phyloP scores from a whole-genome alignment of 2,888 invertebrate species.

The Drosophila bunnanda region DNA sequence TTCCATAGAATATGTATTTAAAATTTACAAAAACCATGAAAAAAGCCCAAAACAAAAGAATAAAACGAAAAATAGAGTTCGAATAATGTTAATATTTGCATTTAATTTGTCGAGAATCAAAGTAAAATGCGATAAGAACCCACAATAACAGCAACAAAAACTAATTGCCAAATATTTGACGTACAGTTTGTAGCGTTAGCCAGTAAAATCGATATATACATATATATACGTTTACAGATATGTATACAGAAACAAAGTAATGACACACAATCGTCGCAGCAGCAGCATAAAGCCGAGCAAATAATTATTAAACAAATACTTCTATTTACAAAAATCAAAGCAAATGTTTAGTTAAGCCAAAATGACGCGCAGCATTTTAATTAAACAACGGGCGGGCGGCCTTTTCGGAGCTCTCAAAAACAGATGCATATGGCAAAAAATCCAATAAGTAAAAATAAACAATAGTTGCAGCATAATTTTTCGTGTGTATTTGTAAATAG shows the following conservation, averaged over 20 bases:
- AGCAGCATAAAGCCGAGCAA: slow-evolving; percentile 51
- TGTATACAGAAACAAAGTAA: slow-evolving; percentile 30
- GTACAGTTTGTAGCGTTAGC: slow-evolving; percentile 58
- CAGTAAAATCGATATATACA: slow-evolving; percentile 39
- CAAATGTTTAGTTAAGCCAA: slow-evolving; percentile 68
- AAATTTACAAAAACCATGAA: slow-evolving; percentile 19
- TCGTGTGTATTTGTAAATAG: slow-evolving; percentile 67
- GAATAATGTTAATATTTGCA: slow-evolving; percentile 62
- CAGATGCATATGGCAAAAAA: slow-evolving; percentile 16
- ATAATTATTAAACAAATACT: slow-evolving; percentile 59
- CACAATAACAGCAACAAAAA: slow-evolving; percentile 57
- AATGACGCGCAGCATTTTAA: slow-evolving; percentile 48
- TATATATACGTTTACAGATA: slow-evolving; percentile 32
- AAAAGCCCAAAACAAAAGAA: slow-evolving; percentile 40
- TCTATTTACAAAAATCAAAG: slow-evolving; percentile 68
- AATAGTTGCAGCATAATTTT: slow-evolving; percentile 44
- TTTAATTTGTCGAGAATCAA: slow-evolving; percentile 60
- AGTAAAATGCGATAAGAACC: slow-evolving; percentile 39
- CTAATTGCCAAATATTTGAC: slow-evolving; percentile 77
- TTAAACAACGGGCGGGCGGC: slow-evolving; percentile 32
- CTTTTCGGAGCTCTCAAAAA: slow-evolving; percentile 21
- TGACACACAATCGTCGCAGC: slow-evolving; percentile 28
- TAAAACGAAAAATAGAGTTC: slow-evolving; percentile 28
- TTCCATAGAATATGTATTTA: slow-evolving; percentile 42
- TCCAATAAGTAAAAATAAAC: slow-evolving; percentile 32